A percentile compares a stretch with the other conserved stretches of the same genome.
Evolutionary conservation across 2,888 invertebrate genomes (phyloP).

Genomic region (Dynastes hyllus): DNA sequence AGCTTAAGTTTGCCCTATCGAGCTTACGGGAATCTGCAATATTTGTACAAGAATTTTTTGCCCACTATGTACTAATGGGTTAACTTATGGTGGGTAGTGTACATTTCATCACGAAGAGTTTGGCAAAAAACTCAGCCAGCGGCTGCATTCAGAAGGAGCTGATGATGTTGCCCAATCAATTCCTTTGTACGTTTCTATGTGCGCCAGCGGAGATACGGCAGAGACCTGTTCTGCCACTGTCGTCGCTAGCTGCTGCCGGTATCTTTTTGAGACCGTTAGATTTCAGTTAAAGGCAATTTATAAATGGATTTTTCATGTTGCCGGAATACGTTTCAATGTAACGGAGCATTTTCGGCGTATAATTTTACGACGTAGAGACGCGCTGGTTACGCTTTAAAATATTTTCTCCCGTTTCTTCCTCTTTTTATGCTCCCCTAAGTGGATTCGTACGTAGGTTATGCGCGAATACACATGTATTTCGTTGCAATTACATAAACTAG

Average conservation of each 20-base stretch:
- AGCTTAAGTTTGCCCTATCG: too few species aligned
- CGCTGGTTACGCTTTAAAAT: slow-evolving; percentile 37
- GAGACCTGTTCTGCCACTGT: background rate
- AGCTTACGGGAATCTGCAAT: too few species aligned
- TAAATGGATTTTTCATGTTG: slow-evolving; percentile 53
- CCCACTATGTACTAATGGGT: too few species aligned
- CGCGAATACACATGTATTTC: slow-evolving; percentile 25
- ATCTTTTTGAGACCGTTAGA: slow-evolving; percentile 47
- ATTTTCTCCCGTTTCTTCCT: slow-evolving; percentile 38
- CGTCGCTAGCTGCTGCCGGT: slow-evolving; percentile 26
- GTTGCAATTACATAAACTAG: slow-evolving; percentile 38
- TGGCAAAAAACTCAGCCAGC: slow-evolving; percentile 2
- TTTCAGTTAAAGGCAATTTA: slow-evolving; percentile 51
- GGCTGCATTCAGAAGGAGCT: background rate
- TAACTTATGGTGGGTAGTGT: too few species aligned
- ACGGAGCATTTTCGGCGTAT: slow-evolving; percentile 46
- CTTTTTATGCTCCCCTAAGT: slow-evolving; percentile 28
- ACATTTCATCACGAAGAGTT: slow-evolving; percentile 29
- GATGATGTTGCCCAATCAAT: slow-evolving; percentile 30
- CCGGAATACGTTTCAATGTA: slow-evolving; percentile 45
- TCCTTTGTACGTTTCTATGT: slow-evolving; percentile 34
- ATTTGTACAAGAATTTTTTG: too few species aligned
- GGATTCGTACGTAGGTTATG: slow-evolving; percentile 33
- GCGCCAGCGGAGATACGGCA: slow-evolving; percentile 1
- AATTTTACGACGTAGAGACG: slow-evolving; percentile 46